phyloP scores from a whole-genome alignment of 2,113 vertebrate genomes.

The Dipodomys stephensi region DNA sequence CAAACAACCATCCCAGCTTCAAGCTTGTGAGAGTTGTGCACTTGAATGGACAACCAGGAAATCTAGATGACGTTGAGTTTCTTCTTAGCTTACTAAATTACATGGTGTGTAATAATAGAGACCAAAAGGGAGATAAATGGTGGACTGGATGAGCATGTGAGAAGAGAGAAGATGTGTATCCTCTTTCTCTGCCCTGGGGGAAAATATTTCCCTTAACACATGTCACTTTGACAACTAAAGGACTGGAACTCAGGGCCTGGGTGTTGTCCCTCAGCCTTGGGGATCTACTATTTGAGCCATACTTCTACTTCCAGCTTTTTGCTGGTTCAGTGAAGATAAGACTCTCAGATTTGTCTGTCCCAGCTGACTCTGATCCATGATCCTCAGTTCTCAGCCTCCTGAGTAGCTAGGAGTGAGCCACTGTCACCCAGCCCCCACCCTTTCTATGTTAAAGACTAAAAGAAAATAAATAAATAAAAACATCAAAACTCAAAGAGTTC shows the following conservation, averaged over 20 bases:
- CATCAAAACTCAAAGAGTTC: background rate
- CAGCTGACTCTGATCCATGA: no score
- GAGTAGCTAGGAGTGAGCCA: no score
- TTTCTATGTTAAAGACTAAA: background rate
- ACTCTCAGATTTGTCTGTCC: no score
- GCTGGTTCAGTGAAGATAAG: no score
- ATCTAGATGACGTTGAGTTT: background rate
- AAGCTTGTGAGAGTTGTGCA: background rate
- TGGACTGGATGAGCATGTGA: background rate
- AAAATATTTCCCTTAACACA: background rate
- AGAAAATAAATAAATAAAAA: background rate
- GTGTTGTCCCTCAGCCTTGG: no score
- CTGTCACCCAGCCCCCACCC: rapidly evolving
- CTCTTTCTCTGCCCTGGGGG: background rate
- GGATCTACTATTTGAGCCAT: no score
- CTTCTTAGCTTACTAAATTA: background rate
- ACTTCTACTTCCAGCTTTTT: no score
- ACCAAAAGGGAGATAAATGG: background rate
- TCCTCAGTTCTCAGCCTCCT: no score
- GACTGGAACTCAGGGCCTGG: no score
- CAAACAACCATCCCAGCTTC: background rate
- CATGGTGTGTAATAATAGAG: background rate
- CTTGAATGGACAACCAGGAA: background rate
- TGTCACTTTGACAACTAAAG: no score
- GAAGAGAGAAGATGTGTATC: background rate